Conservation (phyloP, 2,888 invertebrate genomes). For the Ochlodes sylvanus region DNA sequence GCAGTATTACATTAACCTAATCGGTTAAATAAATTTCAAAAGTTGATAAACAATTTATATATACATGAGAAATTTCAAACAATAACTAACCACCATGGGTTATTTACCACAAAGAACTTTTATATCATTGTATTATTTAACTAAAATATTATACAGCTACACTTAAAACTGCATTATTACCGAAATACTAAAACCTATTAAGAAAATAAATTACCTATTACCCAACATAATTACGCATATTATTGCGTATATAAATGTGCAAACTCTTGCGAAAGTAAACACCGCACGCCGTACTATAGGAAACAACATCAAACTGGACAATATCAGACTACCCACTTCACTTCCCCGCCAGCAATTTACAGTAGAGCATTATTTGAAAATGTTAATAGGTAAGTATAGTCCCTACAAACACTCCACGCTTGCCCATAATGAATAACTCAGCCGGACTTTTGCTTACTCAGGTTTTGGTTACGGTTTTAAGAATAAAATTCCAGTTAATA, state of each 20-base stretch:
- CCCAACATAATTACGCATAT: background rate
- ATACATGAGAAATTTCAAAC: no score
- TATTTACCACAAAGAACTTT: no score
- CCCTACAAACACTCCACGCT: conserved; percentile 23
- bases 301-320: conserved; percentile 44
- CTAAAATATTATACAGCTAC: no score
- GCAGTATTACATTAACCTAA: no score
- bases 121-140: background rate
- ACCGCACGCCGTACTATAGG: conserved; percentile 38
- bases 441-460: conserved; percentile 21
- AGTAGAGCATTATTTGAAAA: conserved; percentile 29
- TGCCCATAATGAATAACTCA: conserved; percentile 18
- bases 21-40: no score
- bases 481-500: background rate
- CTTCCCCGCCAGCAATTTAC: conserved; percentile 22
- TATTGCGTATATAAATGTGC: background rate
- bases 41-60: no score
- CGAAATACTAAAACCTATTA: no score
- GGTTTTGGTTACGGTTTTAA: background rate
- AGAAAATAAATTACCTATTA: background rate
- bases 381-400: conserved; percentile 31
- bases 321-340: conserved; percentile 33
- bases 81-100: no score
- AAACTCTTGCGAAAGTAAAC: conserved; percentile 37
- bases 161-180: no score